A percentile compares a stretch with the other conserved stretches of the same genome.
Evolutionary conservation across 2,797 vertebrate genomes (phyloP).

Genomic region (Enteromius anoplus): DNA sequence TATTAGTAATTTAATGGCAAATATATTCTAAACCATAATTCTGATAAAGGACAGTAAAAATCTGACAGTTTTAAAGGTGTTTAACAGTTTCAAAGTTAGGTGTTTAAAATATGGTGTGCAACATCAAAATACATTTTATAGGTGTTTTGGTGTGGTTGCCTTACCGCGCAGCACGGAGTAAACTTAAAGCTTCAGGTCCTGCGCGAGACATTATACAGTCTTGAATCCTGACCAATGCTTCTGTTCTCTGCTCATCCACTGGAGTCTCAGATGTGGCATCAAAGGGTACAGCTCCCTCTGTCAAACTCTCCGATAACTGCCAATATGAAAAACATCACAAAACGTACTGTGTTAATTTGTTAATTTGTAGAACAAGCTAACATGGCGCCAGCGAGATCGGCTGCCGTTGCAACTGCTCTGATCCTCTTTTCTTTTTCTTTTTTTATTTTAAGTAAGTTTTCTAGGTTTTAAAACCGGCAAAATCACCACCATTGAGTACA

Average conservation of each 20-base stretch:
- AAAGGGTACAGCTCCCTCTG: constrained; percentile 81
- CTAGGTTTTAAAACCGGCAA: too few species aligned
- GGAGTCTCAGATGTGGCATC: constrained; percentile 89
- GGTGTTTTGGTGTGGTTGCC: neutral
- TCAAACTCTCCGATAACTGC: constrained; percentile 74
- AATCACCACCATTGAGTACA: too few species aligned
- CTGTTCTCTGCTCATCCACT: constrained; percentile 86
- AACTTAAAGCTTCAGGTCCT: constrained; percentile 80
- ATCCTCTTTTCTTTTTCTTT: too few species aligned
- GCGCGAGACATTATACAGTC: constrained; percentile 76
- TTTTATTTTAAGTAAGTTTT: too few species aligned
- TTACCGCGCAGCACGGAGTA: constrained; percentile 90
- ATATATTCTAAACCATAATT: neutral
- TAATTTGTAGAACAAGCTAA: too few species aligned
- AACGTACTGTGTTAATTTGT: neutral
- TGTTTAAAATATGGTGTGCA: neutral
- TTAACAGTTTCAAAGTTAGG: neutral
- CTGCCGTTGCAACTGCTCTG: too few species aligned
- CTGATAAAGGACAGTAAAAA: neutral
- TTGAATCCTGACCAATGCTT: constrained; percentile 88
- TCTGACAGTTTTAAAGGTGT: too few species aligned
- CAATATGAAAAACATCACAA: constrained; percentile 14
- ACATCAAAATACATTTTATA: neutral
- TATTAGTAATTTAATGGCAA: too few species aligned
- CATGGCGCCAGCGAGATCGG: too few species aligned